phyloP scores from a whole-genome alignment of 2,113 vertebrate species.

The Garra rufa region DNA sequence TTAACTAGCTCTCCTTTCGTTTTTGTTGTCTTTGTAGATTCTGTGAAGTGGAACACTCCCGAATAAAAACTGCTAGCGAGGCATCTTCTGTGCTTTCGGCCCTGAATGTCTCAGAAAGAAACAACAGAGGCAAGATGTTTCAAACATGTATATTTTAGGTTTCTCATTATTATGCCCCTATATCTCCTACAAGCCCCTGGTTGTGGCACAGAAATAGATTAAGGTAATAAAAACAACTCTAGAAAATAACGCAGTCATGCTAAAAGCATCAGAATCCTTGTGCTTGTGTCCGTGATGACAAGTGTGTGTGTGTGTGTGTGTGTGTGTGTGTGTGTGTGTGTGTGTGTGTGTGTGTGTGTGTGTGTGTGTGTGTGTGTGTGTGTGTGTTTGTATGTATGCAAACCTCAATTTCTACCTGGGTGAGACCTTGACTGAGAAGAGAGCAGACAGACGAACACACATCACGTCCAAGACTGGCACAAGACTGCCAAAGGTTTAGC shows the following conservation, averaged over 20 bases:
- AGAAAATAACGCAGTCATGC: constrained; percentile 23
- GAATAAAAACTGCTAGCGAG: constrained; percentile 51
- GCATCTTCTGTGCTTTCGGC: constrained; percentile 33
- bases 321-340: not conserved
- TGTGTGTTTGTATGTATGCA: not conserved
- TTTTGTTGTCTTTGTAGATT: constrained; percentile 35
- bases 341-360: not conserved
- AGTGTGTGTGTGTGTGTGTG: not conserved
- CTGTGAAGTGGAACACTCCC: constrained; percentile 33
- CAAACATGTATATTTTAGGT: constrained; percentile 33
- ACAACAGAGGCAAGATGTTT: constrained; percentile 5
- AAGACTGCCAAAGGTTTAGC: constrained; percentile 30
- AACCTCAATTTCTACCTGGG: not conserved
- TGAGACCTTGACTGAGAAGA: constrained; percentile 26
- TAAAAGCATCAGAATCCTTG: not conserved
- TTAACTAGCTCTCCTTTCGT: constrained; percentile 51
- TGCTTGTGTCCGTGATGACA: not conserved
- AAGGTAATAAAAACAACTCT: constrained; percentile 22
- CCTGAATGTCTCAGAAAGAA: not conserved
- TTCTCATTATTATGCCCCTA: not conserved
- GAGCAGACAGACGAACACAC: constrained; percentile 21
- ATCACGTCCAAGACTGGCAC: constrained; percentile 32
- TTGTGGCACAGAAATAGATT: constrained; percentile 35
- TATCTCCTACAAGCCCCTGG: constrained; percentile 17
- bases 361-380: constrained; percentile 9